Conservation (phyloP, 2,113 vertebrate species). For the Nibea albiflora region DNA sequence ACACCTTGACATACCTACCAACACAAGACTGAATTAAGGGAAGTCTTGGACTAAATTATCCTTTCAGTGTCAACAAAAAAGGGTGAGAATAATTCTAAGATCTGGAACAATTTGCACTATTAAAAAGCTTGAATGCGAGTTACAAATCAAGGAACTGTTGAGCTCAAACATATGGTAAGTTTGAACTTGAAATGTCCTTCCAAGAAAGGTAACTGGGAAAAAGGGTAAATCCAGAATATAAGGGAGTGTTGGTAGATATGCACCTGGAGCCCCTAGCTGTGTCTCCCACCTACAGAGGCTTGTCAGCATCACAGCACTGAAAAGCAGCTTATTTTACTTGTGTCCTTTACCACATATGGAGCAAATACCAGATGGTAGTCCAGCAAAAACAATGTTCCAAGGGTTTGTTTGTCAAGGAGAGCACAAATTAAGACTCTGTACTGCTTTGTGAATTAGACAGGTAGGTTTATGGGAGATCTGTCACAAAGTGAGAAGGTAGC, state of each 20-base stretch:
- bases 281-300: conserved; percentile 61
- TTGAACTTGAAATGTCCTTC: neutral
- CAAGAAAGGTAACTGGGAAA: neutral
- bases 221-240: neutral
- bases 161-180: neutral
- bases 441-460: neutral
- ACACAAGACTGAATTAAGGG: conserved; percentile 45
- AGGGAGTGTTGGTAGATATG: conserved; percentile 74
- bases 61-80: neutral
- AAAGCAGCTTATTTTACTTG: conserved; percentile 43
- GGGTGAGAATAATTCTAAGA: neutral
- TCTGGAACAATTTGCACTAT: neutral
- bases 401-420: conserved; percentile 21
- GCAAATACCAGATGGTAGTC: neutral
- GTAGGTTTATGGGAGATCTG: neutral
- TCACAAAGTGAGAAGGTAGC: neutral
- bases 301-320: conserved; percentile 63
- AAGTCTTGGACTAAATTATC: conserved; percentile 32
- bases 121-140: neutral
- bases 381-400: conserved; percentile 29
- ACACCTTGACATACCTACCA: conserved; percentile 74
- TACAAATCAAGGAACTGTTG: neutral
- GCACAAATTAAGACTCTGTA: neutral
- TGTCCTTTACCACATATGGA: conserved; percentile 9
- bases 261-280: conserved; percentile 56